These are phyloP conservation scores for Hemicordylus capensis DNA, from an alignment of 2,113 vertebrate genomes.

Conservation along the genomic window DNA sequence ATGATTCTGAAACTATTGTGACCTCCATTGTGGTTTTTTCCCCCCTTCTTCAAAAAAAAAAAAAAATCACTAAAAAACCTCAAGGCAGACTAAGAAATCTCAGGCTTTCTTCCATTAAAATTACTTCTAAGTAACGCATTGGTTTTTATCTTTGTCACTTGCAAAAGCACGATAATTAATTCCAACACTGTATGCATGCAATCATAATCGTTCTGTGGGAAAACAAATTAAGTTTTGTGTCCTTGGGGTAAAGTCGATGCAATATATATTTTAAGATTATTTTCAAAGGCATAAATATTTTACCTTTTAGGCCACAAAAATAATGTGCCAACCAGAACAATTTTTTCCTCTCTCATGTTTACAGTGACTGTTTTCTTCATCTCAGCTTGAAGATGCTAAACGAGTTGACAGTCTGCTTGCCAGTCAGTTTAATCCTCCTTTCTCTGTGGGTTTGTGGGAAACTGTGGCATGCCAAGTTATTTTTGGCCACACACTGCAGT, in stretches of 20 bases:
- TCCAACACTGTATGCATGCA: constrained; percentile 65
- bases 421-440: constrained; percentile 61
- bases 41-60: no score
- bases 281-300: constrained; percentile 61
- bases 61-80: constrained; percentile 15
- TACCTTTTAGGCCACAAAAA: constrained; percentile 43
- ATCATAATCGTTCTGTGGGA: constrained; percentile 69
- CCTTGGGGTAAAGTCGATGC: constrained; percentile 44
- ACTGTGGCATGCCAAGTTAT: constrained; percentile 73
- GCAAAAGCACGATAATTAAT: constrained; percentile 72
- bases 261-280: constrained; percentile 59
- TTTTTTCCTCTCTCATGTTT: constrained; percentile 25
- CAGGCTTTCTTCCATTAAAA: constrained; percentile 59
- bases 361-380: constrained; percentile 48
- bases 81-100: constrained; percentile 42
- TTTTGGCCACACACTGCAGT: constrained; percentile 68
- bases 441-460: constrained; percentile 65
- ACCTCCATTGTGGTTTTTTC: not conserved
- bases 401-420: constrained; percentile 64
- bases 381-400: constrained; percentile 54
- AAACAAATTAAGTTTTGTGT: constrained; percentile 73
- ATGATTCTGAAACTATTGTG: constrained; percentile 38
- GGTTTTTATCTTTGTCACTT: constrained; percentile 63
- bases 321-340: constrained; percentile 28
- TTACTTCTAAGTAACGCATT: constrained; percentile 70